Evolutionary conservation across 2,888 invertebrate species (phyloP).

Genomic region (Synergus umbraculus): DNA sequence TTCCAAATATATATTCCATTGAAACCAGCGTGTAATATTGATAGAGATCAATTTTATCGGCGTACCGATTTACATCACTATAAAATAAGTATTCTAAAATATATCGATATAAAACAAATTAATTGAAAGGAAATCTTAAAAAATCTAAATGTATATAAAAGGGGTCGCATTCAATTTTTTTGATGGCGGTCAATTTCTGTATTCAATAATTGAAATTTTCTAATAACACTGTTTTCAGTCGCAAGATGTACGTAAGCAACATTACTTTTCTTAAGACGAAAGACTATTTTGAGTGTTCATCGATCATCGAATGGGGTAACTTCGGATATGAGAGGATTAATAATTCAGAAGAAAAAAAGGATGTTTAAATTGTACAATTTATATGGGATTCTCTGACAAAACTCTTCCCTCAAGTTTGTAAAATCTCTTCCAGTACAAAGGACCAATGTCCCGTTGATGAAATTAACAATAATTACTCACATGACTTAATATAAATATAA

Average conservation of each 20-base stretch:
- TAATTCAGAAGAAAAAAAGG: neutral
- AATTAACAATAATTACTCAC: conserved; percentile 38
- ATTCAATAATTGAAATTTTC: neutral
- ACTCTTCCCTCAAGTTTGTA: conserved; percentile 8
- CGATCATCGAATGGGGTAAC: neutral
- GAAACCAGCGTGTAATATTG: neutral
- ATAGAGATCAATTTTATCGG: neutral
- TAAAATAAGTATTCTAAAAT: neutral
- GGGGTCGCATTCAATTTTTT: neutral
- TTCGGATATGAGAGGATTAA: neutral
- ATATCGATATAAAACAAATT: neutral
- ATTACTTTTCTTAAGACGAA: neutral
- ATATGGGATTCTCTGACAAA: neutral
- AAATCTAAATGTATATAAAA: conserved; percentile 7
- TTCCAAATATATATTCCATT: neutral
- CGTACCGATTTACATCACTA: neutral
- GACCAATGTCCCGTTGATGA: conserved; percentile 22
- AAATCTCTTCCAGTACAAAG: conserved; percentile 37
- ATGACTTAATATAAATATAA: conserved; percentile 25
- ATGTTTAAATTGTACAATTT: neutral
- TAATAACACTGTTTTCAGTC: neutral
- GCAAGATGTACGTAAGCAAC: neutral
- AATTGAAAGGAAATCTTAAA: neutral
- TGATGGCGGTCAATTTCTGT: neutral
- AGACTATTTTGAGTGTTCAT: conserved; percentile 6